Base-by-base conservation (phyloP, 2,888 invertebrate genomes). In the Koerneria pararmatus region DNA sequence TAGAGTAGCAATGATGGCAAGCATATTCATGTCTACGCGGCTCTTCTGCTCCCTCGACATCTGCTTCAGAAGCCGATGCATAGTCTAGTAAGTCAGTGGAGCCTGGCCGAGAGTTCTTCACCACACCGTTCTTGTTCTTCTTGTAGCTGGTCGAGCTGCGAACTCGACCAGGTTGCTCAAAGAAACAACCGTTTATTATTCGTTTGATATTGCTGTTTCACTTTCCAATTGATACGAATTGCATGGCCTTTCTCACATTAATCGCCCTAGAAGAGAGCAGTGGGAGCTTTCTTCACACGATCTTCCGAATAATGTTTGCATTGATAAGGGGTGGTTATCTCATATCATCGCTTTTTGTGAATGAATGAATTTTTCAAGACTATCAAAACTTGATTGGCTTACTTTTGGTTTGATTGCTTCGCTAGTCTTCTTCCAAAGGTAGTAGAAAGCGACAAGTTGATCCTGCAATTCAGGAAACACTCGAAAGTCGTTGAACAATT, bases 341-440 rank as follows among this genome's bases (percentile, higher is more conserved):
- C n/a, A n/a, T n/a, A n/a, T n/a, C n/a, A n/a, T n/a, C n/a, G n/a
- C n/a, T n/a, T n/a, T n/a, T n/a, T n/a, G n/a, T n/a, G n/a, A n/a
- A n/a, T n/a, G n/a, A n/a, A n/a, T n/a, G n/a, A n/a, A n/a, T n/a
- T n/a, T n/a, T n/a, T n/a, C n/a, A n/a, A n/a, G n/a, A n/a, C n/a
- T n/a, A n/a, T n/a, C 41, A 15, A 15, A 15, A 15, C 41, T 8
- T 8, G 6, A 31, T 6, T 31, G 19, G 46, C 46, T 56, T 15
- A 57, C 95, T 77, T 95, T 89, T 85, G 94, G 94, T 84, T 92
- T 93, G 85, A 93, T 92, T 71, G 97, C 97, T 80, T 93, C 93
- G 27, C 95, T 93, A 48, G 95, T 95, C 87, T 97, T 98, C 87
- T 99, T 99, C 98, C 98, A 98, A 83, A 95, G 88, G 87, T 98